A percentile compares a stretch with the other conserved stretches of the same genome.
phyloP scores from a whole-genome alignment of 2,797 vertebrate species.

The Myripristis jacobus region DNA sequence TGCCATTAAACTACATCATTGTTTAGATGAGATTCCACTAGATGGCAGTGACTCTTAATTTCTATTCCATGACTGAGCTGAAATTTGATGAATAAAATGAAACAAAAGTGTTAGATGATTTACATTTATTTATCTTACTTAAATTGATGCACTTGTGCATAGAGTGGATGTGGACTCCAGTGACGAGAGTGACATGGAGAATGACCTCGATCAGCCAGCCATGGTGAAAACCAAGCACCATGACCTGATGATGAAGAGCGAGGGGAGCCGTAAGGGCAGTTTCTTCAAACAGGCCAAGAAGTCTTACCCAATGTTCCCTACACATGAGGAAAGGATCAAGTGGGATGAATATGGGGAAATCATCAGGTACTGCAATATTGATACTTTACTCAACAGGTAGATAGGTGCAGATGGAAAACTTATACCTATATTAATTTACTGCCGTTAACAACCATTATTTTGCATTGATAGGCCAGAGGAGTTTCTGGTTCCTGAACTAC shows the following conservation, averaged over 20 bases:
- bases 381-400: neutral
- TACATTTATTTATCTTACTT: too few species aligned
- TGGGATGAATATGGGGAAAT: constrained; percentile 99
- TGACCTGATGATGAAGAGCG: constrained; percentile 99
- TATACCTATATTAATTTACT: neutral
- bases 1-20: neutral
- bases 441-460: neutral
- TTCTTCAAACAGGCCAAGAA: constrained; percentile 99
- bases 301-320: constrained; percentile 98
- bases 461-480: constrained; percentile 90
- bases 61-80: neutral
- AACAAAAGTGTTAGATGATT: neutral
- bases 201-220: constrained; percentile 93
- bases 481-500: constrained; percentile 97
- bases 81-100: constrained; percentile 5
- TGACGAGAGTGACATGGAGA: constrained; percentile 96
- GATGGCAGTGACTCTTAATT: neutral
- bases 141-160: constrained; percentile 21
- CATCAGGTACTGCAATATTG: constrained; percentile 87
- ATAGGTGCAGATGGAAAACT: neutral
- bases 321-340: constrained; percentile 96
- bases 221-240: constrained; percentile 93
- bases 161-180: constrained; percentile 98
- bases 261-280: constrained; percentile 95
- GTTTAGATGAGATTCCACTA: neutral